Evolutionary conservation across 2,113 vertebrate genomes (phyloP).

Genomic region (Malurus cyaneus): DNA sequence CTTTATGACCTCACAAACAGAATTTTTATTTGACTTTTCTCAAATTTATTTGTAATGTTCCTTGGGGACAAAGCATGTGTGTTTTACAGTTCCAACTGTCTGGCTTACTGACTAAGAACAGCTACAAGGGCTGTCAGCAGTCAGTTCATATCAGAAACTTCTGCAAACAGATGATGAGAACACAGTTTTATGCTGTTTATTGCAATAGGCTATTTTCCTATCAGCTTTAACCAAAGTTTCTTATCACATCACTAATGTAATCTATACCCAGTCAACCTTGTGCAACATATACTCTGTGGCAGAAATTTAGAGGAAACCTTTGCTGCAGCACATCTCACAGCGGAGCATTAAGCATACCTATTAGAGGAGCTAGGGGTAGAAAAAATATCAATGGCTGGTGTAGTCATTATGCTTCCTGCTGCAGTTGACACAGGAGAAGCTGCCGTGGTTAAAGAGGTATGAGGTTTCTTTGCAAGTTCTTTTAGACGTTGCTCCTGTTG

Average conservation of each 20-base stretch:
- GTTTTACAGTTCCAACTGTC: accelerated
- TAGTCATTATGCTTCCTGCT: constrained; percentile 89
- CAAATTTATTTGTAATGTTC: not conserved
- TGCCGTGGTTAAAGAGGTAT: constrained; percentile 91
- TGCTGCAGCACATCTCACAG: not conserved
- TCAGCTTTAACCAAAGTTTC: not conserved
- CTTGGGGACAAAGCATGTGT: not conserved
- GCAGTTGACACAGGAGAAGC: constrained; percentile 93
- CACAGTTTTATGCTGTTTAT: not conserved
- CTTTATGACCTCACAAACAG: not conserved
- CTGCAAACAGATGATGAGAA: not conserved
- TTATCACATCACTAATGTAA: not conserved
- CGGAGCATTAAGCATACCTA: constrained; percentile 70
- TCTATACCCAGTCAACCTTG: not conserved
- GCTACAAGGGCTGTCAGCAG: not conserved
- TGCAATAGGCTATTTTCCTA: not conserved
- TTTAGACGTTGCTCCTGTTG: constrained; percentile 93
- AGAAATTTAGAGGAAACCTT: not conserved
- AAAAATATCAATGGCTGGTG: constrained; percentile 94
- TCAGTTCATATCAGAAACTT: not conserved
- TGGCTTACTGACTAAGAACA: not conserved
- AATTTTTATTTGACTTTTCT: not conserved
- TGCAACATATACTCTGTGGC: not conserved
- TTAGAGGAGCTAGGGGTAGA: constrained; percentile 95
- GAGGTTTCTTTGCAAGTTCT: constrained; percentile 95